phyloP scores from a whole-genome alignment of 2,797 vertebrate species.

The Tiaroga cobitis region DNA sequence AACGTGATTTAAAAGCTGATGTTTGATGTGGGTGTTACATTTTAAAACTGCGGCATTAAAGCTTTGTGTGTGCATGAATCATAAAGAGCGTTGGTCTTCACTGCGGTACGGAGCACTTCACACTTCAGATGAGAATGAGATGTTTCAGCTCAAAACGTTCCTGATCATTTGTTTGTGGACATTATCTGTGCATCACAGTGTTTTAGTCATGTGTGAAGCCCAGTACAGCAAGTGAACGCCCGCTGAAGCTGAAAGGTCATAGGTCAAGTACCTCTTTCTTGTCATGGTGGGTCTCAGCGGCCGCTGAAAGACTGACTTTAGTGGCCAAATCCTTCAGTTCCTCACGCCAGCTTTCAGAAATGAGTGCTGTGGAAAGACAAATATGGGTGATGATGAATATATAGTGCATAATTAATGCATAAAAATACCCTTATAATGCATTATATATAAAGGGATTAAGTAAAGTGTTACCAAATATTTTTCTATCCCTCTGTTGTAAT shows the following conservation, averaged over 20 bases:
- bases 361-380: constrained; percentile 62
- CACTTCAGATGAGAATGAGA: not conserved
- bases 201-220: not conserved
- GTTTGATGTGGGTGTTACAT: not conserved
- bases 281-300: constrained; percentile 60
- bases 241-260: too few relatives aligned
- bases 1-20: not conserved
- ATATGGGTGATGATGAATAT: too few relatives aligned
- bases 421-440: too few relatives aligned
- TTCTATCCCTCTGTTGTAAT: too few relatives aligned
- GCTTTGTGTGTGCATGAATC: not conserved
- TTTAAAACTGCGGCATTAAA: not conserved
- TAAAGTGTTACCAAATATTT: too few relatives aligned
- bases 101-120: not conserved
- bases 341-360: constrained; percentile 82
- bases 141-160: not conserved
- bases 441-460: too few relatives aligned
- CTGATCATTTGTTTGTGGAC: too few relatives aligned
- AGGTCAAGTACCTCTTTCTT: constrained; percentile 64
- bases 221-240: not conserved
- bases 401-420: too few relatives aligned
- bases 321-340: constrained; percentile 79
- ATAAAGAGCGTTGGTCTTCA: too few relatives aligned
- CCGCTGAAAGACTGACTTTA: constrained; percentile 68
- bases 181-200: not conserved